phyloP scores from a whole-genome alignment of 2,888 invertebrate genomes.

The Zeuzera pyrina region DNA sequence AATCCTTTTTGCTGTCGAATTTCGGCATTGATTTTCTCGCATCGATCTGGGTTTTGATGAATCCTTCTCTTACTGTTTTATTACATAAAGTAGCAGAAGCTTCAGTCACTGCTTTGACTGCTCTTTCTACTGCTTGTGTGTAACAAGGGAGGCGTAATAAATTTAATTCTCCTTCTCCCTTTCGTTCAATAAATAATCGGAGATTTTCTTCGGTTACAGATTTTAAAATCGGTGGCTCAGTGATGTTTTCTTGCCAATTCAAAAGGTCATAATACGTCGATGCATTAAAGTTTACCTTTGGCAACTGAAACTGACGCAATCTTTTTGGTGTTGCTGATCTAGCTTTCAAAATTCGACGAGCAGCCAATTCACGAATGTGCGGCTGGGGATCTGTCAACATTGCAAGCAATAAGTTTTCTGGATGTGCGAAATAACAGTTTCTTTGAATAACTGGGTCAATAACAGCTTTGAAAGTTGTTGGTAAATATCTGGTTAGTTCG shows the following conservation, averaged over 20 bases:
- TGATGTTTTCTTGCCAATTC: constrained; percentile 16
- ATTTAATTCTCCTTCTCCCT: constrained; percentile 8
- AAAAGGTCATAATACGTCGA: constrained; percentile 14
- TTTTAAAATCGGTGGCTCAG: constrained; percentile 12
- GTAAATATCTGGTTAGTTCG: constrained; percentile 3
- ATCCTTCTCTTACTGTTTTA: constrained; percentile 1
- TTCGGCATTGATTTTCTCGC: constrained; percentile 9
- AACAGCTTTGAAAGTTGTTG: constrained; percentile 3
- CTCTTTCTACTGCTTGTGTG: constrained; percentile 16
- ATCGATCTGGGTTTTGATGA: constrained; percentile 13
- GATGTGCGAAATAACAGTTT: constrained; percentile 21
- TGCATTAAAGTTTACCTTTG: constrained; percentile 15
- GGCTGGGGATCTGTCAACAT: constrained; percentile 17
- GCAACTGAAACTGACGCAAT: constrained; percentile 14
- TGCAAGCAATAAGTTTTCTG: constrained; percentile 22
- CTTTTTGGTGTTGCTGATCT: not conserved
- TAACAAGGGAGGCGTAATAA: constrained; percentile 16
- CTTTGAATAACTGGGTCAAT: constrained; percentile 7
- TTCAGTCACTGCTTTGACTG: constrained; percentile 15
- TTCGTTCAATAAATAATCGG: constrained; percentile 7
- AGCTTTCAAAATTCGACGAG: constrained; percentile 17
- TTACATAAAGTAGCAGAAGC: constrained; percentile 9
- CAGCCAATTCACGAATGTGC: constrained; percentile 19
- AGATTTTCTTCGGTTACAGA: constrained; percentile 11
- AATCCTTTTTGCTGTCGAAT: not conserved